Conservation (phyloP, 1,140 invertebrate species). For the Bombus ignitus region DNA sequence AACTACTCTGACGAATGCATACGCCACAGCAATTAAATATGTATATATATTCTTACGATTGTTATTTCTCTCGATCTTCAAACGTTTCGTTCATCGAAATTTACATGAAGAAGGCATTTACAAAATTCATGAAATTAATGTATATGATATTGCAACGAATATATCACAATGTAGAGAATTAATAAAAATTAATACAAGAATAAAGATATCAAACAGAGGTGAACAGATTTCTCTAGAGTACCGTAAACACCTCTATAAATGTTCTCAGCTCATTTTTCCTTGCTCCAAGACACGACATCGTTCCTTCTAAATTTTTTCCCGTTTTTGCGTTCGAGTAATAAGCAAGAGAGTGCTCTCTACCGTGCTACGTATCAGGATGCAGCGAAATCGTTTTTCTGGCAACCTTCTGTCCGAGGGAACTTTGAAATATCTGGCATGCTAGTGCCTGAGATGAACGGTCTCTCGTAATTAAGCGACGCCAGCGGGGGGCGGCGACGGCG, state of each 20-base stretch:
- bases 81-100: too few species aligned
- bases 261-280: neutral
- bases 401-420: neutral
- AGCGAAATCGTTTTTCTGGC: neutral
- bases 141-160: too few species aligned
- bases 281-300: neutral
- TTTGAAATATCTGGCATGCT: neutral
- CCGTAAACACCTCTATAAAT: neutral
- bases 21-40: too few species aligned
- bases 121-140: too few species aligned
- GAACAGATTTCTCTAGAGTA: neutral
- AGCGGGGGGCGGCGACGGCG: neutral
- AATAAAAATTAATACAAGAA: too few species aligned
- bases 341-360: neutral
- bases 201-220: too few species aligned
- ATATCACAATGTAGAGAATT: too few species aligned
- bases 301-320: neutral
- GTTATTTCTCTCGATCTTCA: too few species aligned
- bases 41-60: too few species aligned
- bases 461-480: constrained; percentile 23
- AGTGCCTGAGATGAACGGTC: neutral
- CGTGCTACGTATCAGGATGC: neutral
- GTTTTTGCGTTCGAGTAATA: neutral
- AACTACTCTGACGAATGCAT: too few species aligned
- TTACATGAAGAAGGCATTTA: too few species aligned